Evolutionary conservation across 2,797 vertebrate species (phyloP).

Genomic region (Sphenodon punctatus): DNA sequence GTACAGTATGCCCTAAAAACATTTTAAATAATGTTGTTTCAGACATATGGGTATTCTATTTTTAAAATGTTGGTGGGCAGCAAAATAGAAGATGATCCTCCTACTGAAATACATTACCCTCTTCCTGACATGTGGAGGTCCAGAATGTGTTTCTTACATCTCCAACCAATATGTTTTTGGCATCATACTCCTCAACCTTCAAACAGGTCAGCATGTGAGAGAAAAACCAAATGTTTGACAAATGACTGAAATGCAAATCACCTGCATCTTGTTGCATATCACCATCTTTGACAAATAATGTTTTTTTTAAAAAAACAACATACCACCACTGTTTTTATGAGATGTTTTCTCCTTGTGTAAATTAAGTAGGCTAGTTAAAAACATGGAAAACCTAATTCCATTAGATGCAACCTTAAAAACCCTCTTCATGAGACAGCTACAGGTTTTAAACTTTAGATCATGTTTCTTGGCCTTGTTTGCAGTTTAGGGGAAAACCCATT

Average conservation of each 20-base stretch:
- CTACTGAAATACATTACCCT: neutral
- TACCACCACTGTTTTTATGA: neutral
- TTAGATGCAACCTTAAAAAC: neutral
- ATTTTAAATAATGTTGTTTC: neutral
- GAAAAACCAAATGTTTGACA: constrained; percentile 5
- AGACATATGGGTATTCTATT: neutral
- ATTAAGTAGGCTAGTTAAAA: neutral
- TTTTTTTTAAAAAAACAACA: neutral
- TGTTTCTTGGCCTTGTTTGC: too few relatives aligned
- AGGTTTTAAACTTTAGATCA: too few relatives aligned
- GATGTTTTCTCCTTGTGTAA: neutral
- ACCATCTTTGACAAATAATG: neutral
- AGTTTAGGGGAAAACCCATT: neutral
- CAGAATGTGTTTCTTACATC: neutral
- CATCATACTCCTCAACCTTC: neutral
- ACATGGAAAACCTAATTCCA: neutral
- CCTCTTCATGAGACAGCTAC: too few relatives aligned
- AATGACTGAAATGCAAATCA: neutral
- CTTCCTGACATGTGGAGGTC: constrained; percentile 15
- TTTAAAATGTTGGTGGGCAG: neutral
- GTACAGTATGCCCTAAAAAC: too few relatives aligned
- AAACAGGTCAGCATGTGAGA: neutral
- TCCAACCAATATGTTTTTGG: constrained; percentile 21
- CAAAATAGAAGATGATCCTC: neutral
- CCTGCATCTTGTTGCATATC: neutral